Evolutionary conservation across 2,797 vertebrate species (phyloP), one percentile per base, ranked within the genome.

Genomic region (Parauchenoglanis ngamensis): DNA sequence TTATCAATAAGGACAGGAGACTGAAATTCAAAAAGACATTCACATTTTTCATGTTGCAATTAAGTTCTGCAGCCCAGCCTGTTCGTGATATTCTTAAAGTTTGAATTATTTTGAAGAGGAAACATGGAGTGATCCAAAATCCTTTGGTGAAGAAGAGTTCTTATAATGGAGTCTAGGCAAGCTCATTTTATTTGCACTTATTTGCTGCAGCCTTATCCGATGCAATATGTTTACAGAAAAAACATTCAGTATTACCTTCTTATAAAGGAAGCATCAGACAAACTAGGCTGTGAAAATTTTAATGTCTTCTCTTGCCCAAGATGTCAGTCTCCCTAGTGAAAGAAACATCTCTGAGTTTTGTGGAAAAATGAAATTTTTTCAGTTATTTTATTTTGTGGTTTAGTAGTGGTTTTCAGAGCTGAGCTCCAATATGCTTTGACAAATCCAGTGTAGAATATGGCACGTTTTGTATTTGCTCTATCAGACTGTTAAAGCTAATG

Each of bases 401-500:
- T 12, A 80, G 21, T 83, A 77, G 83, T 68, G 72, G 15, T 25
- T 54, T 77, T 67, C 7, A 35, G 35, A 40, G 25, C 40, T 84
- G 49, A 52, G 1, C 25, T 84, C 8, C 35, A 28, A n/a, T 59
- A 78, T 57, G 49, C 35, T 82, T 49, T 31, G 17, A 28, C 79
- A 49, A 35, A 63, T 79, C 78, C 35, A 31, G 21, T 19, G 73
- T 79, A 40, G 23, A 68, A 57, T 40, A 40, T 35, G 31, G 63
- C 61, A 46, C 13, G 6, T 21, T 19, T 35, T 19, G 54, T 28
- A 17, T 87, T 21, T 70, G 86, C 81, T 70, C 8, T 56, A 56
- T 67, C 25, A 67, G 61, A 65, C 46, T 77, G 25, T 79, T 70
- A 78, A 70, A 40, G 49, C 54, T 83, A 81, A 76, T 56, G 80